Conservation (phyloP, 1,140 invertebrate genomes). For the Trachymyrmex cornetzi region DNA sequence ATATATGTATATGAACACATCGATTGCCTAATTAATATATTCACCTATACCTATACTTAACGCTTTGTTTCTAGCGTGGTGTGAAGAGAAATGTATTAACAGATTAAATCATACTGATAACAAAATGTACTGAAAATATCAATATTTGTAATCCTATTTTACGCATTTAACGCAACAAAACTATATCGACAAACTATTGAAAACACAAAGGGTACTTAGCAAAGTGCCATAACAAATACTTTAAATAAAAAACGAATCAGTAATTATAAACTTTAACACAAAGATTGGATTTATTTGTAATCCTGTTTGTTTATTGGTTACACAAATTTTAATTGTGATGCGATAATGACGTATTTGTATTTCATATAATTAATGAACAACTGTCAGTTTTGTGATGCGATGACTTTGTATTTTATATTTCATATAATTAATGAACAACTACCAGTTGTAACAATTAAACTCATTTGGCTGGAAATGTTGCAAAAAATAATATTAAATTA, state of each 20-base stretch:
- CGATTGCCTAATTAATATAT: background rate
- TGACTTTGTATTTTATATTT: background rate
- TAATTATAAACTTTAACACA: conserved; percentile 6
- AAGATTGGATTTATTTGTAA: conserved; percentile 31
- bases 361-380: conserved; percentile 9
- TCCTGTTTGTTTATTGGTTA: conserved; percentile 12
- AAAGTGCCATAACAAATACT: background rate
- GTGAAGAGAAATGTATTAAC: background rate
- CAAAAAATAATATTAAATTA: conserved; percentile 15
- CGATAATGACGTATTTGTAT: background rate
- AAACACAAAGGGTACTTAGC: background rate
- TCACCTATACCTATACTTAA: background rate
- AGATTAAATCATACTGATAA: conserved; percentile 15
- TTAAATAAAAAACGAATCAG: background rate
- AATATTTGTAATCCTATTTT: conserved; percentile 21
- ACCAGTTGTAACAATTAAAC: background rate
- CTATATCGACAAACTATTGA: background rate
- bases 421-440: conserved; percentile 9
- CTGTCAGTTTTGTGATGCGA: background rate
- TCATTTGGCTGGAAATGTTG: background rate
- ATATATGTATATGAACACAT: too few species aligned
- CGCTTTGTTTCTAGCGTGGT: background rate
- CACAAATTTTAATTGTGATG: background rate
- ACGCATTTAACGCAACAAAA: conserved; percentile 18
- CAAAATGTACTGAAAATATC: conserved; percentile 18